Conservation (phyloP, 2,797 vertebrate genomes). For the Echeneis naucrates region DNA sequence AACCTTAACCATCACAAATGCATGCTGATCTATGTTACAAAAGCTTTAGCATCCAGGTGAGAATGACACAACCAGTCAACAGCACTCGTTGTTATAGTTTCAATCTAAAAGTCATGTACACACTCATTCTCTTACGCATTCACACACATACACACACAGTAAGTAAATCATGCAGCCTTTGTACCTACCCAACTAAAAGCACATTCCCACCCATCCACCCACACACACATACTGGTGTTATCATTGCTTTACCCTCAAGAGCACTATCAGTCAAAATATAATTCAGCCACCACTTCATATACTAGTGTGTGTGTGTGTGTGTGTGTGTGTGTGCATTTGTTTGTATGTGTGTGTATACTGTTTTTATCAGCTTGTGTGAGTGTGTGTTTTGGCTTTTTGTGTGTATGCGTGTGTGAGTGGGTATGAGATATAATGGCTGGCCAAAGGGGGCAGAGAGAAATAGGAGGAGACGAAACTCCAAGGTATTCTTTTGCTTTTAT, state of each 20-base stretch:
- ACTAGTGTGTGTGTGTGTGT: constrained; percentile 58
- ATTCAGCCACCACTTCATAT: constrained; percentile 82
- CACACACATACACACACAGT: constrained; percentile 11
- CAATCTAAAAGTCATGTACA: no score
- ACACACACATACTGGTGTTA: constrained; percentile 68
- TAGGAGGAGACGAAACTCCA: constrained; percentile 74
- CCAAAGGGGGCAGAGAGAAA: constrained; percentile 76
- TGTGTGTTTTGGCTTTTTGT: constrained; percentile 6
- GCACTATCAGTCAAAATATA: constrained; percentile 83
- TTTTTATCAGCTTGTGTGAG: constrained; percentile 36
- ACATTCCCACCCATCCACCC: constrained; percentile 28
- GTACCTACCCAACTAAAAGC: constrained; percentile 62
- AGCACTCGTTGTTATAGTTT: no score
- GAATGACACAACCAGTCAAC: no score
- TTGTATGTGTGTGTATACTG: constrained; percentile 50
- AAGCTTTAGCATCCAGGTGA: no score
- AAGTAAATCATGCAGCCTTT: constrained; percentile 65
- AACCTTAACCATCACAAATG: not conserved
- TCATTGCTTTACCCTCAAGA: constrained; percentile 82
- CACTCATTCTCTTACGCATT: not conserved
- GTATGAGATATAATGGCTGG: constrained; percentile 74
- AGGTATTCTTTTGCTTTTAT: constrained; percentile 83
- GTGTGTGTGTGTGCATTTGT: constrained; percentile 24
- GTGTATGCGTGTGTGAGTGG: constrained; percentile 35
- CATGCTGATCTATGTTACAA: no score